These are phyloP conservation scores for Nycticorax nycticorax DNA, from an alignment of 2,113 vertebrate species.

Conservation along the genomic window DNA sequence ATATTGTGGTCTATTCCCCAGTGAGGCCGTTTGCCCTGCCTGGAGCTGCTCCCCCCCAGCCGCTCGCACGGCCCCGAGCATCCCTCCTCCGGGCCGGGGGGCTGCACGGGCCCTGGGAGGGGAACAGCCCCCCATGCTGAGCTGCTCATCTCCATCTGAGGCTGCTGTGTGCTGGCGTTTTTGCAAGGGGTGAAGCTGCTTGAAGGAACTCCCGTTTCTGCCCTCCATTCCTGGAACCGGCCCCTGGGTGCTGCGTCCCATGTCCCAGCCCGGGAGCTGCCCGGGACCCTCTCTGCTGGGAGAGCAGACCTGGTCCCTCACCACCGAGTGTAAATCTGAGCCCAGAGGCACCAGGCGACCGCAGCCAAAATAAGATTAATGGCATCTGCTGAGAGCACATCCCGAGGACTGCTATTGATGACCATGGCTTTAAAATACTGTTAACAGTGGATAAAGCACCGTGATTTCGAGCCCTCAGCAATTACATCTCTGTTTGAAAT, in stretches of 20 bases:
- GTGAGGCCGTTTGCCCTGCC: neutral
- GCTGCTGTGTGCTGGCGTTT: neutral
- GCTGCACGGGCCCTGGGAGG: neutral
- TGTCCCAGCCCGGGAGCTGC: neutral
- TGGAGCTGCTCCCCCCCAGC: neutral
- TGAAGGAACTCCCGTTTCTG: neutral
- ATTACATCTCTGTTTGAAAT: constrained; percentile 57
- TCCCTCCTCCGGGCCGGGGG: neutral
- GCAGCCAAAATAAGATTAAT: constrained; percentile 10
- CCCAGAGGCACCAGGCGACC: neutral
- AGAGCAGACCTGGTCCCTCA: neutral
- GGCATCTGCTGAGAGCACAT: constrained; percentile 17
- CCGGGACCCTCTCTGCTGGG: neutral
- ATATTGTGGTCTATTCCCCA: neutral
- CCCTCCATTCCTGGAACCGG: neutral
- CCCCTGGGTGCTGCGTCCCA: fast-evolving
- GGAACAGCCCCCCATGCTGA: neutral
- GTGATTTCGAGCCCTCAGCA: neutral
- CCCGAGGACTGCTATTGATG: neutral
- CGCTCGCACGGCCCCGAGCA: fast-evolving
- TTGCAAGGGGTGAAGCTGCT: neutral
- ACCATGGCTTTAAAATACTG: constrained; percentile 20
- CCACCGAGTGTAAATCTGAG: neutral
- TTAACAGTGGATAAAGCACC: constrained; percentile 1
- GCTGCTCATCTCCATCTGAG: neutral